phyloP scores from a whole-genome alignment of 2,888 invertebrate genomes.

The Aelia acuminata region DNA sequence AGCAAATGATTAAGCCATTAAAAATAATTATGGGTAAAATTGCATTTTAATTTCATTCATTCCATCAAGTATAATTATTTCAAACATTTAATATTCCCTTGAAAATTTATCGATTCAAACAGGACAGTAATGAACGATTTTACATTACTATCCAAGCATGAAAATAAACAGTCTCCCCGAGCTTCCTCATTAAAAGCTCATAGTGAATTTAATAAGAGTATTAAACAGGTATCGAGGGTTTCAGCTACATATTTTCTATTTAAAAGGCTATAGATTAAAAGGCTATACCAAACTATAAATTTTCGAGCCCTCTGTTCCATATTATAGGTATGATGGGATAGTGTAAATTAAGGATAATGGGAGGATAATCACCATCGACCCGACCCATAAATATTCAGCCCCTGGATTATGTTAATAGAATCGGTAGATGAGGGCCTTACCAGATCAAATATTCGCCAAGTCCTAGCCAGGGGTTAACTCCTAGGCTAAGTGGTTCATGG shows the following conservation, averaged over 20 bases:
- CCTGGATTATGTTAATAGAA: slow-evolving; percentile 9
- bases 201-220: background rate
- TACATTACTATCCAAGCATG: too few species aligned
- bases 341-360: slow-evolving; percentile 16
- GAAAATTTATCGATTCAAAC: too few species aligned
- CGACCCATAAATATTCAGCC: background rate
- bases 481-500: slow-evolving; percentile 6
- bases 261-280: too few species aligned
- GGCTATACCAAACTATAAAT: background rate
- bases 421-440: background rate
- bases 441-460: slow-evolving; percentile 14
- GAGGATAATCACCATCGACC: slow-evolving; percentile 17
- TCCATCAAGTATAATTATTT: too few species aligned
- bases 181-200: too few species aligned
- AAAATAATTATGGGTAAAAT: too few species aligned
- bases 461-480: background rate
- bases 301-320: background rate
- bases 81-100: too few species aligned
- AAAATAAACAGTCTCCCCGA: too few species aligned
- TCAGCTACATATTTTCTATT: background rate
- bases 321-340: background rate
- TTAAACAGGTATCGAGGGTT: background rate
- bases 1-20: too few species aligned
- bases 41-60: too few species aligned
- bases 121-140: too few species aligned